phyloP scores from a whole-genome alignment of 2,797 vertebrate species.

The Phalanger gymnotis region DNA sequence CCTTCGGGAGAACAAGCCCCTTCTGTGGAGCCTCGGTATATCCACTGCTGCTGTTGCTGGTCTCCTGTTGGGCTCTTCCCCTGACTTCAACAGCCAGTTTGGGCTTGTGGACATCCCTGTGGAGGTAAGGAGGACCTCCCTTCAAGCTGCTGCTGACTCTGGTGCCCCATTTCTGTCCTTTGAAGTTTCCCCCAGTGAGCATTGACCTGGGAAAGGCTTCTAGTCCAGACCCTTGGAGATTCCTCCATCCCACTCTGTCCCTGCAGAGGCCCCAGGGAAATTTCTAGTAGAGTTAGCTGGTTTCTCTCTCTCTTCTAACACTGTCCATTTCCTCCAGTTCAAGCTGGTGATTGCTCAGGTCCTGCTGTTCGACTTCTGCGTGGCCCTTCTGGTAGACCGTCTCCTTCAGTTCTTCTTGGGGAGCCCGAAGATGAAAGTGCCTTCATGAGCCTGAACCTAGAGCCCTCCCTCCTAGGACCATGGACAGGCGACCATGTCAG shows the following conservation, averaged over 20 bases:
- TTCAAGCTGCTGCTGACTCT: background rate
- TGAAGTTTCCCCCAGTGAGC: accelerated
- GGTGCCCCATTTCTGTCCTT: background rate
- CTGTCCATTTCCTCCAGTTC: slow-evolving; percentile 86
- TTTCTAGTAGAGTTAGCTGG: background rate
- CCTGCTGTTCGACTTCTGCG: slow-evolving; percentile 92
- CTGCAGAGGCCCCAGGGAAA: background rate
- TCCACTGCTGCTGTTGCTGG: slow-evolving; percentile 92
- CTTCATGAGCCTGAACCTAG: slow-evolving; percentile 88
- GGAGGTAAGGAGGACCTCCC: slow-evolving; percentile 86
- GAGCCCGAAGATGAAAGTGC: slow-evolving; percentile 93
- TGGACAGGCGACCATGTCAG: slow-evolving; percentile 66
- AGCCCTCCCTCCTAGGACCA: slow-evolving; percentile 36
- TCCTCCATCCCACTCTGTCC: too few relatives aligned
- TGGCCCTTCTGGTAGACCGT: slow-evolving; percentile 91
- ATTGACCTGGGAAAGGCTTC: background rate
- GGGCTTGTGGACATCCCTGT: slow-evolving; percentile 95
- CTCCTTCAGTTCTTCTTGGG: slow-evolving; percentile 94
- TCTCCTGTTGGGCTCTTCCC: slow-evolving; percentile 93
- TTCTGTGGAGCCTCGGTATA: slow-evolving; percentile 95
- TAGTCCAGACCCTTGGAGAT: background rate
- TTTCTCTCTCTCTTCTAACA: background rate
- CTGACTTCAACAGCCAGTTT: slow-evolving; percentile 97
- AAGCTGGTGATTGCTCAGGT: slow-evolving; percentile 94
- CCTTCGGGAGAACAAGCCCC: slow-evolving; percentile 93